Evolutionary conservation across 2,797 vertebrate genomes (phyloP), one percentile per base, ranked within the genome.

Genomic region (Rhadinocentrus ornatus): DNA sequence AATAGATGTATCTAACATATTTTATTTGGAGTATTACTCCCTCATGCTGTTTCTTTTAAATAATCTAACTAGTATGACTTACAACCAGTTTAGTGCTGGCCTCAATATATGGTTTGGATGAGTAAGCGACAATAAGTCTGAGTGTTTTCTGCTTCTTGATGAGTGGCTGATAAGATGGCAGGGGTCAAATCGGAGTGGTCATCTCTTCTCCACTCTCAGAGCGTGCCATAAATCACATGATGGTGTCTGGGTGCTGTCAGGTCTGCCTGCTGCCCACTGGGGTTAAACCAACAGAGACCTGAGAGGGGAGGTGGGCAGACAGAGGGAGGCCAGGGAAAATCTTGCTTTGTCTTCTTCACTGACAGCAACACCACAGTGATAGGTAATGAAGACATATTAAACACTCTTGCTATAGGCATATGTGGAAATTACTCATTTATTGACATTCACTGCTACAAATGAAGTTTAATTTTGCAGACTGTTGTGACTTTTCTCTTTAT

Each of bases 271-370:
- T 93, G 91, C 90, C 92, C 91, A 83, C 88, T 68, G 70, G 89
- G 94, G 93, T 94, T 94, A 94, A 94, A 94, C 91, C 91, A 94
- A 94, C 93, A 94, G 78, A 81, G 87, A 73, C 73, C 86, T 71
- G 69, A 84, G 87, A 87, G 77, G 85, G 86, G 88, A 89, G 84
- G 88, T 64, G 73, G 86, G 74, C 74, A 85, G 87, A 87, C 86
- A 73, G 81, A 84, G 89, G 83, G 88, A 84, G 88, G 86, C 66
- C 65, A 72, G 78, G 50, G 76, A 84, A 87, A 91, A 88, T 66
- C 73, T 78, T 78, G 76, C 86, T 88, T 78, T 81, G 85, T 91
- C 88, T 91, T 91, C 78, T 68, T 89, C 72, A 71, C 71, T 87
- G 89, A 92, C 82, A 84, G 84, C 73, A 69, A 74, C 34, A 83